A percentile compares a stretch with the other conserved stretches of the same genome.
These are phyloP conservation scores for Zingel zingel DNA, from an alignment of 2,113 vertebrate species.

Conservation along the genomic window DNA sequence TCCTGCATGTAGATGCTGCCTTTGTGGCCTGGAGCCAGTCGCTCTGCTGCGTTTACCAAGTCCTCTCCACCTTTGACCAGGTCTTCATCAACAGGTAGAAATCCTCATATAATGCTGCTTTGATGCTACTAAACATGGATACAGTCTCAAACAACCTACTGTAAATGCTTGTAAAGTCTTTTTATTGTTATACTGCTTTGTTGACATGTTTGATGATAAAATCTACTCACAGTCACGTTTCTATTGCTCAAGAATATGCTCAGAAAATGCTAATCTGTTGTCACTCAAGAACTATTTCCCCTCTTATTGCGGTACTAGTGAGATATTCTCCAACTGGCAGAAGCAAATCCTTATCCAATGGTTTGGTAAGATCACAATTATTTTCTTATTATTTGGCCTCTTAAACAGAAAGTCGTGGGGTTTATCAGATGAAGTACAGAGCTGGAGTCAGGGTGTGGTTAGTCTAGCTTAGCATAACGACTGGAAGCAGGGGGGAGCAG, in stretches of 20 bases:
- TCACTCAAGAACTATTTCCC: neutral
- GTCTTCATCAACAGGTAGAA: constrained; percentile 44
- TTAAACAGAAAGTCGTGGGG: neutral
- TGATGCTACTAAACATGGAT: neutral
- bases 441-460: neutral
- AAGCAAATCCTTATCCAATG: constrained; percentile 34
- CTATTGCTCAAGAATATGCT: neutral
- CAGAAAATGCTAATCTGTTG: neutral
- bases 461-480: neutral
- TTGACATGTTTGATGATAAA: neutral
- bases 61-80: constrained; percentile 37
- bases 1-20: constrained; percentile 15
- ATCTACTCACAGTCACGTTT: neutral
- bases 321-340: constrained; percentile 29
- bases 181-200: constrained; percentile 23
- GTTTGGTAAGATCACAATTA: constrained; percentile 41
- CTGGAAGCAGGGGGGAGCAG: neutral
- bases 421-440: neutral
- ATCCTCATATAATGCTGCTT: neutral
- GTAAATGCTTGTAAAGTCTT: neutral
- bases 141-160: neutral
- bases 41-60: constrained; percentile 7
- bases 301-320: constrained; percentile 33
- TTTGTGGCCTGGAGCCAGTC: constrained; percentile 24
- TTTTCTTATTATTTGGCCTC: constrained; percentile 1